Evolutionary conservation across 2,888 invertebrate genomes (phyloP).

Genomic region (Prosapia bicincta): DNA sequence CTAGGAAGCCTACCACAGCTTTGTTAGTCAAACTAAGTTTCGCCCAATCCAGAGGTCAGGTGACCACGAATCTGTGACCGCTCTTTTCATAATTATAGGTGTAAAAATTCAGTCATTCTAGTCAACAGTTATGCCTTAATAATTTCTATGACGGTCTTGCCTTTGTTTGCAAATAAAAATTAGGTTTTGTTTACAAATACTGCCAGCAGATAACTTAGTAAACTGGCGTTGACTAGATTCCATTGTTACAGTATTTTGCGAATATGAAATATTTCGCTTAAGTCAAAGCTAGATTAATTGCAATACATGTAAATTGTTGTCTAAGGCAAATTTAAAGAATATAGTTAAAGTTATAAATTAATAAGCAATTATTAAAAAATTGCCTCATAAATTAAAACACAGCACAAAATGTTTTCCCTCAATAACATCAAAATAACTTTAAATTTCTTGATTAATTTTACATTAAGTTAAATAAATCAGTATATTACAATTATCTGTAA

Average conservation of each 20-base stretch:
- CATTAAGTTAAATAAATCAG: no score
- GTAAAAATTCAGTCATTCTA: background rate
- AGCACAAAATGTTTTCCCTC: background rate
- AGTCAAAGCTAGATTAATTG: background rate
- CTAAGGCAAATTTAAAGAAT: background rate
- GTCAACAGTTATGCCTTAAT: background rate
- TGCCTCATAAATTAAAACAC: background rate
- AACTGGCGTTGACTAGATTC: background rate
- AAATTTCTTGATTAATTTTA: no score
- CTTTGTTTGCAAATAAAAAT: background rate
- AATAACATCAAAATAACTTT: no score
- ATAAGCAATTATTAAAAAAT: background rate
- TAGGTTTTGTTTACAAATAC: background rate
- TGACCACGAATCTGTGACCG: conserved; percentile 29
- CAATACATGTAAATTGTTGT: background rate
- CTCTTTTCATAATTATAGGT: background rate
- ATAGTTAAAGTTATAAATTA: background rate
- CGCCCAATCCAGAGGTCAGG: conserved; percentile 21
- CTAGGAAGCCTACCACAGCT: conserved; percentile 26
- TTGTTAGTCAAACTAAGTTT: conserved; percentile 35
- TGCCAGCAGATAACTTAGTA: background rate
- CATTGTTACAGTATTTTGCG: background rate
- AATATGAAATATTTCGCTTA: background rate
- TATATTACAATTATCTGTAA: no score
- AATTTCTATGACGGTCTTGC: background rate